Evolutionary conservation across 2,113 vertebrate genomes (phyloP), one percentile per base, ranked within the genome.

Genomic region (Eretmochelys imbricata): DNA sequence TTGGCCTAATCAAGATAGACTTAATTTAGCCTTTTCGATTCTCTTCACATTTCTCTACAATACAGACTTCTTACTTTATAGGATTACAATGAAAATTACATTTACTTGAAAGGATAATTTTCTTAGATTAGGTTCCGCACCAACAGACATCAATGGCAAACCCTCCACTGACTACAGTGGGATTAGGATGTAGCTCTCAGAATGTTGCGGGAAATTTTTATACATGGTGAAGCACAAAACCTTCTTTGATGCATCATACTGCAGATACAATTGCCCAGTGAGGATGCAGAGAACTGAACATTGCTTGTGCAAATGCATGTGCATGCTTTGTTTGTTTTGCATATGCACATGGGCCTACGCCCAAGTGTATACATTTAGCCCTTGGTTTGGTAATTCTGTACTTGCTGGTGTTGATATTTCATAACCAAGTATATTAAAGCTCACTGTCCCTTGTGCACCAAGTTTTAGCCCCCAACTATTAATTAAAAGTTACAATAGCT

Each of bases 71-170:
- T 11, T 84, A 35, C 90, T 97, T 94, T 89, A 82, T 46, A 96
- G 91, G 59, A 91, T 93, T 89, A 82, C 95, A 96, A 84, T 85
- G 94, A 91, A n/a, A 38, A 87, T 95, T 96, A 76, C 0, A 87
- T 93, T 96, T 96, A 94, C 82, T 83, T 49, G 35, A 93, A 93
- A 96, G 94, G 89, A 91, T 96, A 90, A 89, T 50, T 94, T 94
- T 90, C 93, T 94, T 94, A 94, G 97, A 91, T 95, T 96, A 87
- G 86, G 69, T 78, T 93, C 84, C 82, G 85, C 92, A 95, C 90
- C 76, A 91, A 84, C 92, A 90, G 90, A 84, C 93, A 81, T 91
- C 91, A 91, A 95, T 90, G 72, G 87, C 82, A 96, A 94, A 93
- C 54, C n/a, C 79, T 89, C 90, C 86, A 85, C 69, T 80, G 87